Base-by-base conservation (phyloP, 2,113 vertebrate genomes). In the Speoplatyrhinus poulsoni region DNA sequence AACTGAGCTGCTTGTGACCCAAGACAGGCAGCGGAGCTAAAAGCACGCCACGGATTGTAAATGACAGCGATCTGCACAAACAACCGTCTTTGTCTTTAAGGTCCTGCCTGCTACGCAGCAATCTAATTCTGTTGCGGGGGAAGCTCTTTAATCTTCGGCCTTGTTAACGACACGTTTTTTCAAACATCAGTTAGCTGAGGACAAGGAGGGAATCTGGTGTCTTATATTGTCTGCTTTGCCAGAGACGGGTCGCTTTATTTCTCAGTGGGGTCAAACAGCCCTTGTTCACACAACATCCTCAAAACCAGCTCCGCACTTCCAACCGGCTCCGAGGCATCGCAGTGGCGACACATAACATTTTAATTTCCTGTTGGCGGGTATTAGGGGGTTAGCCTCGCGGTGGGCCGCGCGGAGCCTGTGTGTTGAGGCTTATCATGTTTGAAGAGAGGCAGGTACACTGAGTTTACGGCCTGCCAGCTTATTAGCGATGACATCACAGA, bases 401-500 rank as follows among this genome's bases (percentile, higher is more conserved):
- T 46, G 54, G 62, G 64, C 17, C 46, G 77, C 75, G 41, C 12
- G n/a, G 19, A 59, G 67, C 67, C 69, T 73, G 76, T 73, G 71
- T 80, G 77, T 69, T 69, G 65, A 75, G 62, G 79, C 72, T 83
- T 75, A 78, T 74, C 50, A 1, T 79, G 75, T 77, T 82, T 77
- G 82, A 83, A 72, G 81, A 79, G 77, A 82, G 82, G 75, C 82
- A 80, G 81, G 82, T 82, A 84, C 77, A 67, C 79, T 84, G 82
- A 12, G 46, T 70, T 82, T 81, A 73, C 15, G 72, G 76, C 59
- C 65, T 68, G 77, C 75, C 67, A 72, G 67, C 60, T 59, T 73
- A 86, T 88, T 80, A 87, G 70, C 68, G 48, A 52, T 82, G 88
- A 85, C 85, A 83, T 76, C 81, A 77, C 77, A 76, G 76, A 81